Evolutionary conservation across 2,797 vertebrate genomes (phyloP), one percentile per base, ranked within the genome.

Genomic region (Xenops minutus): DNA sequence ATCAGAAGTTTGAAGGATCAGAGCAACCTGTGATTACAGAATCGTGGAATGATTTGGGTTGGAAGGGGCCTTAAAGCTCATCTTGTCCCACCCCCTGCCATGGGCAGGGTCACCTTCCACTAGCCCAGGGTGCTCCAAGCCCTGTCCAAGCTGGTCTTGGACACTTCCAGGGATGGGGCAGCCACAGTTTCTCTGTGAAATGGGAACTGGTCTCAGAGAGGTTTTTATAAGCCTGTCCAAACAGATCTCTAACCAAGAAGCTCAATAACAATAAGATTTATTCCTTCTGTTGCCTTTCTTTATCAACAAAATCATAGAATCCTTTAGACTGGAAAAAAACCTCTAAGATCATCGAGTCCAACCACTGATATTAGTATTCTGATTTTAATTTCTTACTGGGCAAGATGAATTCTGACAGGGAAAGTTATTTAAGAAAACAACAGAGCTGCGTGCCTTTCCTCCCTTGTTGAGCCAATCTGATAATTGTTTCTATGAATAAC

Each of bases 121-220:
- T 0, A 0, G 7, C 10, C 34, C 80, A 72, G 44, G 21, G 0
- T 46, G 18, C 34, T 72, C 73, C 71, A 29, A 76, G 1, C 36
- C 19, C 22, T 0, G 0, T 49, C 55, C 58, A 44, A 0, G 17
- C 51, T 72, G 44, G 32, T 29, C 72, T 72, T 4, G 58, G n/a
- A 0, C 64, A 64, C 0, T 58, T 0, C 49, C 64, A 72, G 44
- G 44, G 66, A 20, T 64, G 51, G 58, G 29, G 2, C 58, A 84
- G 44, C 44, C 66, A 30, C 66, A 72, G 80, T 58, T 52, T 0
- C 87, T 14, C 44, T 71, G 43, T 54, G 32, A 32, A n/a, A 23
- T 6, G 32, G 19, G 16, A 89, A 58, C 4, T 26, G 21, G 12
- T 56, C 43, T 81, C 55, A 30, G 55, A 59, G 27, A 51, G 8